These are phyloP conservation scores for Caenorhabditis uteleia DNA, from an alignment of 2,888 invertebrate genomes.

Conservation along the genomic window DNA sequence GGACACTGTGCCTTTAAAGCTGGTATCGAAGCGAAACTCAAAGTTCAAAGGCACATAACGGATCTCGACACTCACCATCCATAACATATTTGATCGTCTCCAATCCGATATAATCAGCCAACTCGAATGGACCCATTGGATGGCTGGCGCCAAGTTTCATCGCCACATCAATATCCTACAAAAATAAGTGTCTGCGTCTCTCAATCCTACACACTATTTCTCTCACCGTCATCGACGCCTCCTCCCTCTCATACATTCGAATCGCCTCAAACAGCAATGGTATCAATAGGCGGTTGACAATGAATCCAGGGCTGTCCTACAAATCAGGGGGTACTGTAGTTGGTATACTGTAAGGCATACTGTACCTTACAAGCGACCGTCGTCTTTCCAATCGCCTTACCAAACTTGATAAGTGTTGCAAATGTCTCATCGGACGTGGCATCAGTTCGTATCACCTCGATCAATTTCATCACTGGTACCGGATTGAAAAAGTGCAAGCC, in stretches of 20 bases:
- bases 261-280: constrained; percentile 84
- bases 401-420: constrained; percentile 79
- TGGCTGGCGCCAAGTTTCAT: constrained; percentile 88
- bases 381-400: constrained; percentile 82
- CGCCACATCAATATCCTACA: constrained; percentile 83
- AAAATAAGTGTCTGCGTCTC: constrained; percentile 51
- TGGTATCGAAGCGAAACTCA: neutral
- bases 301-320: constrained; percentile 89
- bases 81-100: constrained; percentile 79
- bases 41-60: neutral
- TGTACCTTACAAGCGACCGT: constrained; percentile 82
- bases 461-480: constrained; percentile 85
- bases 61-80: too few relatives aligned
- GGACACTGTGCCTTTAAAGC: too few relatives aligned
- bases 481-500: constrained; percentile 92
- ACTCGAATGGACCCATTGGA: constrained; percentile 88
- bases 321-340: too few relatives aligned
- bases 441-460: constrained; percentile 80
- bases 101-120: constrained; percentile 83
- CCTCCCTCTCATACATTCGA: constrained; percentile 76
- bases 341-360: neutral
- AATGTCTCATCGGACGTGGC: constrained; percentile 83
- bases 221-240: constrained; percentile 51
- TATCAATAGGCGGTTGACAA: constrained; percentile 85
- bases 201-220: neutral